Evolutionary conservation across 2,113 vertebrate species (phyloP).

Genomic region (cat (Felis catus)): F.catus_Fca126_mat1.0 CM031420.1:112787501-112788000

Average conservation of each 20-base stretch:
- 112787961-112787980: constrained; percentile 84
- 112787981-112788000: constrained; percentile 83
- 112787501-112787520: not conserved
- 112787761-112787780: not conserved
- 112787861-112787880: not conserved
- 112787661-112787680: not conserved
- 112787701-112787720: not conserved
- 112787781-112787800: not conserved
- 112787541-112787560: not conserved
- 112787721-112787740: not conserved
- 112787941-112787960: constrained; percentile 88
- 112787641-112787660: not conserved
- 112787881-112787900: constrained; percentile 71
- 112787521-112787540: not conserved
- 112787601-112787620: not conserved
- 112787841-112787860: constrained; percentile 18
- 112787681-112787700: not conserved
- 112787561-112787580: not conserved
- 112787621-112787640: not conserved
- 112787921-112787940: constrained; percentile 86
- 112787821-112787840: not conserved
- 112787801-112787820: not conserved
- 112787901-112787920: constrained; percentile 87
- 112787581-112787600: not conserved
- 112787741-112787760: not conserved